These are phyloP conservation scores for Scomberomorus guttatus DNA, from an alignment of 2,797 vertebrate genomes.

Conservation along the genomic window DNA sequence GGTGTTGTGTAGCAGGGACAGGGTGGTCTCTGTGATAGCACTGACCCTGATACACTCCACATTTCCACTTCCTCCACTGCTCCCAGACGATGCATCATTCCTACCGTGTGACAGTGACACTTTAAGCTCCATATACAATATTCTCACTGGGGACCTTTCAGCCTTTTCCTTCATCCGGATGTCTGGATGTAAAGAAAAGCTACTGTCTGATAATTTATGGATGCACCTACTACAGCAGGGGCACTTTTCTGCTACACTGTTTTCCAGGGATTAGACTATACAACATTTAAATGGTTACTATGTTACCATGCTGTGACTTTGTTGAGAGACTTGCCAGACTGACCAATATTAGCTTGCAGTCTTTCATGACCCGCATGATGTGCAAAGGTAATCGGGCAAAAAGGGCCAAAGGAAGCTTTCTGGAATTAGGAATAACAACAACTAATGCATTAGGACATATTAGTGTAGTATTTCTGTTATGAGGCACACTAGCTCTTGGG, in stretches of 20 bases:
- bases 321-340: neutral
- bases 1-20: constrained; percentile 20
- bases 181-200: constrained; percentile 7
- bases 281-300: neutral
- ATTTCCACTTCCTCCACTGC: constrained; percentile 60
- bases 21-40: constrained; percentile 52
- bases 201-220: neutral
- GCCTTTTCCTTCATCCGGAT: constrained; percentile 4
- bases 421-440: no score
- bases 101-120: constrained; percentile 30
- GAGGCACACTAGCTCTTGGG: no score
- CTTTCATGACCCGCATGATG: neutral
- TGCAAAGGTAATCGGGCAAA: neutral
- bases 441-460: no score
- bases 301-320: neutral
- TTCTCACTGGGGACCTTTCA: constrained; percentile 10
- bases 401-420: no score
- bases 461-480: no score
- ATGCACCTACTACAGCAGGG: neutral
- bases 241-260: neutral
- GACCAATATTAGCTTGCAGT: neutral
- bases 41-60: constrained; percentile 46
- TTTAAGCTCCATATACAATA: constrained; percentile 17
- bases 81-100: constrained; percentile 53
- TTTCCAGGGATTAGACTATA: neutral